Conservation (phyloP, 53 echinoderm and acorn worm species). For the Stichopus horrens region DNA sequence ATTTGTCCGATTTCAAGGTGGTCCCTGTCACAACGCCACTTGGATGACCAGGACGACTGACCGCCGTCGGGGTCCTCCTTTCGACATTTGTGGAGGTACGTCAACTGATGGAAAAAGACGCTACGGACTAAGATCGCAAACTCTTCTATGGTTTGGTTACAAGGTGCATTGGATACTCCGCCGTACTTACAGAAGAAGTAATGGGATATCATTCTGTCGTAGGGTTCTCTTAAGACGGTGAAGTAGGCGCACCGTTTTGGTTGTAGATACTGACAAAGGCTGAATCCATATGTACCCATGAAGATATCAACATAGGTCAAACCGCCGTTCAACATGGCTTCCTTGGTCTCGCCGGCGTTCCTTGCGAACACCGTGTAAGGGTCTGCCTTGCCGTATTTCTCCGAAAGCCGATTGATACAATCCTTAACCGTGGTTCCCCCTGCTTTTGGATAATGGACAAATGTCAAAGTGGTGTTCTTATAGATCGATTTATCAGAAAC, state of each 20-base stretch:
- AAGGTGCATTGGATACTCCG: constrained; percentile 19
- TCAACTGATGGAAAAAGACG: constrained; percentile 31
- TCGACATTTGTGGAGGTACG: constrained; percentile 8
- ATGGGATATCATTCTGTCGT: constrained; percentile 19
- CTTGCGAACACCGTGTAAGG: constrained; percentile 1
- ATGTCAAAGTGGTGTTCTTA: background rate
- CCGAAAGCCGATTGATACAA: background rate
- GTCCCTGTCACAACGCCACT: constrained; percentile 1
- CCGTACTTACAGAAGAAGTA: constrained; percentile 34
- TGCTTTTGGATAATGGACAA: constrained; percentile 28
- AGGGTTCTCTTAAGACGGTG: constrained; percentile 3
- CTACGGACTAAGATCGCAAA: constrained; percentile 20
- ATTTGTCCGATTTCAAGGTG: constrained; percentile 1
- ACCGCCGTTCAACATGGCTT: background rate
- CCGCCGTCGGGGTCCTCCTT: background rate
- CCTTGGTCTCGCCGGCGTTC: constrained; percentile 22
- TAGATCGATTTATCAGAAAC: background rate
- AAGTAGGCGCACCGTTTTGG: constrained; percentile 8
- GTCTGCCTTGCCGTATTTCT: background rate
- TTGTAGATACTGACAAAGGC: background rate
- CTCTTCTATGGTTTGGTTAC: background rate
- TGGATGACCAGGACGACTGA: background rate
- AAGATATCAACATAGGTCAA: background rate
- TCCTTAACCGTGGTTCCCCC: constrained; percentile 9
- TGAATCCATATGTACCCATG: constrained; percentile 28